These are phyloP conservation scores for Lissocephala sabroskyi DNA, from an alignment of 2,888 invertebrate species.

Conservation along the genomic window DNA sequence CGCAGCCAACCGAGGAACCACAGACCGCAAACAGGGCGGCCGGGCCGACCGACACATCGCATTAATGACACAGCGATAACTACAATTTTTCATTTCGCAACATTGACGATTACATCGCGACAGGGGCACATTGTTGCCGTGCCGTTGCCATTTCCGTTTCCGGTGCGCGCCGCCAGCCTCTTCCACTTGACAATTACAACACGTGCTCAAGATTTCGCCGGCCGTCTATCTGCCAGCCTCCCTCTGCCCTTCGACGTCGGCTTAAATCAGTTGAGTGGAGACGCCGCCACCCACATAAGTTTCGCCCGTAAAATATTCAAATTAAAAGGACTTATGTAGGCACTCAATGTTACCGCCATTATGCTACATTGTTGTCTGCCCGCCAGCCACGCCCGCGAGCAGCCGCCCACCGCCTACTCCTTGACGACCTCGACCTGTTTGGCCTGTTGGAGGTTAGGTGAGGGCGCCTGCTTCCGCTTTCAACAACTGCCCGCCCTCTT, in stretches of 20 bases:
- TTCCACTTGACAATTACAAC: slow-evolving; percentile 52
- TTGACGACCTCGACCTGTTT: slow-evolving; percentile 13
- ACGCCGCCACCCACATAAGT: slow-evolving; percentile 17
- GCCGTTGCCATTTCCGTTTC: slow-evolving; percentile 48
- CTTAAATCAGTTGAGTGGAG: too few species aligned
- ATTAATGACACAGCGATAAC: slow-evolving; percentile 47
- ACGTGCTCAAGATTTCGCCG: slow-evolving; percentile 45
- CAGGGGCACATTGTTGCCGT: slow-evolving; percentile 30
- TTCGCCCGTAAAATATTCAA: slow-evolving; percentile 62
- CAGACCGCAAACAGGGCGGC: background rate
- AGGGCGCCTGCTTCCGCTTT: slow-evolving; percentile 39
- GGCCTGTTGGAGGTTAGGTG: background rate
- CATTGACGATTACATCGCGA: slow-evolving; percentile 19
- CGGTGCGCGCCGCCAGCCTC: slow-evolving; percentile 20
- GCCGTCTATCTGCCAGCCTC: slow-evolving; percentile 7
- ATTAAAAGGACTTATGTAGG: slow-evolving; percentile 67
- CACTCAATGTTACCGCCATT: slow-evolving; percentile 63
- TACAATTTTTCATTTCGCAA: slow-evolving; percentile 45
- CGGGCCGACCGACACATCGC: slow-evolving; percentile 24
- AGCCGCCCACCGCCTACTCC: background rate
- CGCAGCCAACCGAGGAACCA: slow-evolving; percentile 1
- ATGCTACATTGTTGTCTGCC: slow-evolving; percentile 50
- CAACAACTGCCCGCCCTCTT: slow-evolving; percentile 23
- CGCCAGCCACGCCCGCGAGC: background rate
- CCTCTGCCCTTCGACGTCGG: slow-evolving; percentile 20